Evolutionary conservation across 2,888 invertebrate genomes (phyloP).

Genomic region (Petrophora chlorosata): DNA sequence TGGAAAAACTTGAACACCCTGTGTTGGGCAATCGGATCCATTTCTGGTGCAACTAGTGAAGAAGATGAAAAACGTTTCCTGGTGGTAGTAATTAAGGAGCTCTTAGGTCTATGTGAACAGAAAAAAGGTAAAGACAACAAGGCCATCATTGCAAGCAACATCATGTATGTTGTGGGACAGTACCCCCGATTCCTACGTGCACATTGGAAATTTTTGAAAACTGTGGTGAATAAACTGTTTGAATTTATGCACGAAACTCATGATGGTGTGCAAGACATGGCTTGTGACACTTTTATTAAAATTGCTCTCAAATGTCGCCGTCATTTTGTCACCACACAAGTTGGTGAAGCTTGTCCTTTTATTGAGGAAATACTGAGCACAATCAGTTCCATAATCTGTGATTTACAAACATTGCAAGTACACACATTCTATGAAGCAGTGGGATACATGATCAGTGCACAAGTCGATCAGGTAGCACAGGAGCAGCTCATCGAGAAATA

Average conservation of each 20-base stretch:
- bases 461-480: constrained; percentile 94
- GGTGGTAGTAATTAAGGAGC: constrained; percentile 99
- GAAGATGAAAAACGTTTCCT: constrained; percentile 99
- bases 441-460: constrained; percentile 99
- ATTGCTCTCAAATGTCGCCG: constrained; percentile 99
- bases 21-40: constrained; percentile 99
- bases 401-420: constrained; percentile 98
- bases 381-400: constrained; percentile 99
- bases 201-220: constrained; percentile 99
- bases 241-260: constrained; percentile 99
- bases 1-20: constrained; percentile 99
- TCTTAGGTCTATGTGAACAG: constrained; percentile 98
- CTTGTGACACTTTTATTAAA: constrained; percentile 99
- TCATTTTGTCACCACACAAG: constrained; percentile 98
- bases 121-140: constrained; percentile 99
- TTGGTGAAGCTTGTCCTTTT: constrained; percentile 98
- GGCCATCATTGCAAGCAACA: constrained; percentile 99
- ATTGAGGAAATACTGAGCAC: constrained; percentile 98
- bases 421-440: constrained; percentile 99
- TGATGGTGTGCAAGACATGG: constrained; percentile 99
- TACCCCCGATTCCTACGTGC: constrained; percentile 98
- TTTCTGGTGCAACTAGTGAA: constrained; percentile 99
- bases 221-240: constrained; percentile 99
- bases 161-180: constrained; percentile 99
- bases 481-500: constrained; percentile 98